These are phyloP conservation scores for Glareola pratincola DNA, from an alignment of 2,113 vertebrate genomes.

Conservation along the genomic window DNA sequence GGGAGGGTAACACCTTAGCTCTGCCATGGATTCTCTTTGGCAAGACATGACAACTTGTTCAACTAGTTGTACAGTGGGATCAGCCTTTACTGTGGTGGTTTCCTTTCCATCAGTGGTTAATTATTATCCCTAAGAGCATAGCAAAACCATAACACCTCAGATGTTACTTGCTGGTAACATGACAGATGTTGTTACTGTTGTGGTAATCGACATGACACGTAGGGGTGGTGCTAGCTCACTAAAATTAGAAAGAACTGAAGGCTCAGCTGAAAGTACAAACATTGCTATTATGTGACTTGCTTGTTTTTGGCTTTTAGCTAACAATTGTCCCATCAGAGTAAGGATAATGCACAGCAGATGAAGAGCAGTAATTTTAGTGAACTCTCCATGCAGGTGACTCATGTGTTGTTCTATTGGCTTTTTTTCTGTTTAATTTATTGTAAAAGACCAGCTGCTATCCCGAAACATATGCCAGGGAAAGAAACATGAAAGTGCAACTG, in stretches of 20 bases:
- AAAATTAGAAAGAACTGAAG: constrained; percentile 22
- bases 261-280: neutral
- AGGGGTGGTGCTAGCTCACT: neutral
- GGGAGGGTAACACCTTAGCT: neutral
- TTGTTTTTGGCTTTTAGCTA: constrained; percentile 20
- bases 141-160: constrained; percentile 1
- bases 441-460: neutral
- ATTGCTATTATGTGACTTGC: constrained; percentile 32
- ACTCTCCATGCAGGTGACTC: neutral
- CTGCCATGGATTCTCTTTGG: neutral
- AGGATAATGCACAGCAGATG: constrained; percentile 13
- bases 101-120: neutral
- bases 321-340: neutral
- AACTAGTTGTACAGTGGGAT: neutral
- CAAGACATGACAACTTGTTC: neutral
- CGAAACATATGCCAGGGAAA: neutral
- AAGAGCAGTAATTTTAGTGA: constrained; percentile 34
- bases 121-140: neutral
- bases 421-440: neutral
- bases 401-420: constrained; percentile 10
- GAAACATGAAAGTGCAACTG: neutral
- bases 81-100: neutral
- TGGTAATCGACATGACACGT: neutral
- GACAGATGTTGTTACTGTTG: constrained; percentile 20
- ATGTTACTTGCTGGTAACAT: neutral